These are phyloP conservation scores for Pampusana beccarii DNA, from an alignment of 2,113 vertebrate species.

Conservation along the genomic window DNA sequence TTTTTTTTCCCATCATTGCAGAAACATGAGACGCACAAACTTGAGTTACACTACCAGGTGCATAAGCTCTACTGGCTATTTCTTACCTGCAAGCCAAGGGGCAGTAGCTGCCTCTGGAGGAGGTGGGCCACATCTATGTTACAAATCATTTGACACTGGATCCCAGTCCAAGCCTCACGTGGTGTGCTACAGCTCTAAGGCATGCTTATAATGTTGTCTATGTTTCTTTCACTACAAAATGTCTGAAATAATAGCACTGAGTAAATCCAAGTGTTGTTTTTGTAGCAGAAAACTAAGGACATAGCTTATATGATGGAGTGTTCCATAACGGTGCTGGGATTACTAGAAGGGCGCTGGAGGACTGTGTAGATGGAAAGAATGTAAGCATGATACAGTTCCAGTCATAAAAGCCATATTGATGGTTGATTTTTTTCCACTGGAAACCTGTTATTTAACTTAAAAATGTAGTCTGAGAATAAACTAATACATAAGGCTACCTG, in stretches of 20 bases:
- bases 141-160: background rate
- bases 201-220: background rate
- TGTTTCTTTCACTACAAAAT: background rate
- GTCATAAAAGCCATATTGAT: background rate
- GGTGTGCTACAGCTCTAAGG: background rate
- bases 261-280: background rate
- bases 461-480: background rate
- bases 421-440: accelerated
- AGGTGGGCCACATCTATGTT: background rate
- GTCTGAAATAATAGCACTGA: background rate
- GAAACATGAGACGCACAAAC: background rate
- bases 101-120: background rate
- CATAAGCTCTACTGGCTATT: background rate
- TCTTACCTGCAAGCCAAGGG: background rate
- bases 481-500: background rate
- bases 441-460: background rate
- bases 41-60: background rate
- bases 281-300: background rate
- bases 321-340: background rate
- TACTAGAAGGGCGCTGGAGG: background rate
- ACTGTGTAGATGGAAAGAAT: background rate
- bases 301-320: background rate
- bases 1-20: background rate
- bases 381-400: background rate
- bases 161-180: background rate